Evolutionary conservation across 2,888 invertebrate species (phyloP).

Genomic region (Drosophila histrio): DNA sequence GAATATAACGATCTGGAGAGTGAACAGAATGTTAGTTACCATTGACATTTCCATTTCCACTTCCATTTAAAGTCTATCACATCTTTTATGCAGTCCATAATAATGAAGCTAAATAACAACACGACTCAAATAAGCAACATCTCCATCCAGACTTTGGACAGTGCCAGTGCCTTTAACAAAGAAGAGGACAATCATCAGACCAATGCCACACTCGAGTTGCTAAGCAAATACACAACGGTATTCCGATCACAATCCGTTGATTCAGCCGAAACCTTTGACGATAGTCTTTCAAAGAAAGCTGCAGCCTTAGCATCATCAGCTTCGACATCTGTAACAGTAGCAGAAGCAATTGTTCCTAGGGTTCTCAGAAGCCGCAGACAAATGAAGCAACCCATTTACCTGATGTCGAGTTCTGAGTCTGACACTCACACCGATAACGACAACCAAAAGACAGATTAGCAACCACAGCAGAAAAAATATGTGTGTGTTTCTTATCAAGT

Average conservation of each 20-base stretch:
- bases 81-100: not conserved
- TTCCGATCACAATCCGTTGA: no score
- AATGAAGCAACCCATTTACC: fast-evolving
- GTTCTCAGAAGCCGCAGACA: not conserved
- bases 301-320: not conserved
- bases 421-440: slow-evolving; percentile 13
- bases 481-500: not conserved
- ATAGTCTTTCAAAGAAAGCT: not conserved
- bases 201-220: not conserved
- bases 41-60: not conserved
- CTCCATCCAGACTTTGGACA: slow-evolving; percentile 12
- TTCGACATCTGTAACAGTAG: not conserved
- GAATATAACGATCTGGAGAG: not conserved
- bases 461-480: not conserved
- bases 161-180: not conserved
- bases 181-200: not conserved
- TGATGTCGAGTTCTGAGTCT: slow-evolving; percentile 5
- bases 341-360: not conserved
- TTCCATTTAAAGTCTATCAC: not conserved
- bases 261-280: not conserved
- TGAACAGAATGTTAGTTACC: not conserved
- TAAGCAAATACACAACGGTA: no score
- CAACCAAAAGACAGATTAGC: not conserved
- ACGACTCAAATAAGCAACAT: slow-evolving; percentile 22
- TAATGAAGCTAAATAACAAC: slow-evolving; percentile 13